These are phyloP conservation scores for Carduelis carduelis DNA, from an alignment of 2,797 vertebrate genomes.

Conservation along the genomic window DNA sequence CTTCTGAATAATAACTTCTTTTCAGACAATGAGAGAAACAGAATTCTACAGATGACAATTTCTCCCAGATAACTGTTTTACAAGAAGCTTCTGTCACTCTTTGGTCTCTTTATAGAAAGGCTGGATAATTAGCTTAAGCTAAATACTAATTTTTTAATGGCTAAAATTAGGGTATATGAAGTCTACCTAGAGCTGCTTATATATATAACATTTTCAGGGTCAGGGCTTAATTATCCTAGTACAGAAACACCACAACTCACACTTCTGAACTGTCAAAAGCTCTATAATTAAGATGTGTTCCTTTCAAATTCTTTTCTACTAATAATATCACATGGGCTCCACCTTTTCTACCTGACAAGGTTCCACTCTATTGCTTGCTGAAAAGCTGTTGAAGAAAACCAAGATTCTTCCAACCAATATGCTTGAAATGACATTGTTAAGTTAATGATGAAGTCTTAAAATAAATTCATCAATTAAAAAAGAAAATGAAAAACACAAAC, in stretches of 20 bases:
- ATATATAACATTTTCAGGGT: not conserved
- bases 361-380: not conserved
- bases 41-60: not conserved
- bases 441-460: not conserved
- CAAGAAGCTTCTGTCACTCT: not conserved
- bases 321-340: not conserved
- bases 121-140: not conserved
- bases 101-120: not conserved
- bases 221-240: not conserved
- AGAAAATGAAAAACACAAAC: no score
- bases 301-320: not conserved
- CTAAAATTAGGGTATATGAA: not conserved
- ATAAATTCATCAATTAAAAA: not conserved
- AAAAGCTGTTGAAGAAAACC: not conserved
- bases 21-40: not conserved
- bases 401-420: not conserved
- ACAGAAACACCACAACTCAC: not conserved
- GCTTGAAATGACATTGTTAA: not conserved
- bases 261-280: not conserved
- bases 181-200: not conserved
- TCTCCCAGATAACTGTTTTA: not conserved
- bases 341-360: not conserved
- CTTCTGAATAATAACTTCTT: not conserved
- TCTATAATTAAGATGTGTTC: not conserved
- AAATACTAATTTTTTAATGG: not conserved